Conservation (phyloP, 2,888 invertebrate genomes). For the Stramonita haemastoma region DNA sequence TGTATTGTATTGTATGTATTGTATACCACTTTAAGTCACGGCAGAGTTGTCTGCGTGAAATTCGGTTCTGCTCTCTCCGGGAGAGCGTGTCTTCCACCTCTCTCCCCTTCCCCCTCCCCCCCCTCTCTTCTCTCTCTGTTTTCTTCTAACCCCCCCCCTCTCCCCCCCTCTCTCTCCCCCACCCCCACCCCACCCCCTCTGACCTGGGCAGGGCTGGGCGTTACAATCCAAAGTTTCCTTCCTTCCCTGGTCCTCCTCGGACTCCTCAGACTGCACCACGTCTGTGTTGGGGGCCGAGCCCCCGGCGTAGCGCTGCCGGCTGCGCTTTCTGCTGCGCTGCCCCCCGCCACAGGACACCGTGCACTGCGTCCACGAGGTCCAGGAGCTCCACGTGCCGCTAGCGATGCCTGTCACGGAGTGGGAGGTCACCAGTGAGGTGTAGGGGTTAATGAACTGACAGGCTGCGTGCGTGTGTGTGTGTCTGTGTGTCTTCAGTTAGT, state of each 20-base stretch:
- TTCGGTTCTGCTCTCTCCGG: too few species aligned
- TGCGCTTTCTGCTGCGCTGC: conserved; percentile 62
- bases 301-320: conserved; percentile 52
- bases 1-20: too few species aligned
- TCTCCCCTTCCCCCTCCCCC: too few species aligned
- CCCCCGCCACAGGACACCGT: conserved; percentile 74
- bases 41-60: too few species aligned
- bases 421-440: not conserved
- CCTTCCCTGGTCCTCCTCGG: not conserved
- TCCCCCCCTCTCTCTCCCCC: too few species aligned
- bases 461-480: not conserved
- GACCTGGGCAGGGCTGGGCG: conserved; percentile 48
- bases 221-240: conserved; percentile 60
- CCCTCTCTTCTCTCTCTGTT: too few species aligned
- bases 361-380: conserved; percentile 74
- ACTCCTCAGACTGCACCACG: too few species aligned
- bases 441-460: too few species aligned
- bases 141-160: too few species aligned
- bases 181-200: too few species aligned
- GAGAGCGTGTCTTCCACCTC: too few species aligned
- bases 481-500: not conserved
- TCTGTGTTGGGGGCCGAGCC: not conserved
- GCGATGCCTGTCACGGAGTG: conserved; percentile 53
- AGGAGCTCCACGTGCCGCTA: conserved; percentile 74
- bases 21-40: too few species aligned